Base-by-base conservation (phyloP, 1,140 invertebrate species). In the Zophobas morio region DNA sequence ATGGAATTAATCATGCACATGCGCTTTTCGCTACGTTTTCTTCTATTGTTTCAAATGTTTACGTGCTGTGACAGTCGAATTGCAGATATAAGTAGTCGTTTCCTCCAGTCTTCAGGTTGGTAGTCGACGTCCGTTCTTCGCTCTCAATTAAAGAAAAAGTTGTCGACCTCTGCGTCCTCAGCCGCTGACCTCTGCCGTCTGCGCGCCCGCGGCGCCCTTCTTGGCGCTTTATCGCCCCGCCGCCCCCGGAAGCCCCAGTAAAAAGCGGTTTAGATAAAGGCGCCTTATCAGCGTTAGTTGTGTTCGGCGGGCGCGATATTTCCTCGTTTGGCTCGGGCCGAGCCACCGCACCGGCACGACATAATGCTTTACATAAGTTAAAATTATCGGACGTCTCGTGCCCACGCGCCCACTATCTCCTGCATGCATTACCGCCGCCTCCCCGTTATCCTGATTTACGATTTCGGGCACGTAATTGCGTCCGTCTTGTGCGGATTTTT, bases 321-420 rank as follows among this genome's bases (percentile, higher is more conserved):
- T 66, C 42, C 60, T 66, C 60, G 60, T 66, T 66, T 66, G 60
- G 60, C 60, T 42, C 33, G 60, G 60, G 60, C 39, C 60, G 32
- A 42, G 39, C 54, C 47, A 72, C 70, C 57, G 39, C 47, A 72
- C 70, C 57, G 39, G 57, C 57, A 33, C 49, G 49, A 51, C 49
- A 70, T 77, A 78, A 80, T 80, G 76, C 56, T 78, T 78, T 74
- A 80, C 79, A 80, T 80, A 80, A 80, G 77, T 80, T 80, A 80
- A 80, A 80, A 78, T 80, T 80, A 80, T 80, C 79, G 77, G 79
- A 80, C 79, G 78, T 80, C 77, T 80, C 76, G 32, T 63, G 72
- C 71, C 75, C 76, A 71, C 76, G 77, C 57, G 63, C 70, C 42
- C 76, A 70, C 66, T 80, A 78, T 80, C 76, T 75, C 79, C 56